Base-by-base conservation (phyloP, 1,140 invertebrate genomes). In the Neodiprion pinetum region DNA sequence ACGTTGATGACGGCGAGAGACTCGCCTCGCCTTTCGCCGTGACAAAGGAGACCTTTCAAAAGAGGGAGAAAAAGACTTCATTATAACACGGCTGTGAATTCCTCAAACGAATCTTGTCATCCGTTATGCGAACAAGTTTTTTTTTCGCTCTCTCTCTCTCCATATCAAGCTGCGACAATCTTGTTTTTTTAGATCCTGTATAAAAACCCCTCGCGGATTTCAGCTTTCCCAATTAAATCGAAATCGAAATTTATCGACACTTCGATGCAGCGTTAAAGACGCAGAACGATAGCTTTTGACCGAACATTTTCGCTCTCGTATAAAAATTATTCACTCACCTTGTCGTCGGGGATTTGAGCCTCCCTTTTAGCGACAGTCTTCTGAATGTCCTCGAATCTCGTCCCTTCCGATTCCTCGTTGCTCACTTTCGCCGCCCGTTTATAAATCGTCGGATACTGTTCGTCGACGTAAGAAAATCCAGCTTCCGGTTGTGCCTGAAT, bases 391-490 rank as follows among this genome's bases (percentile, higher is more conserved):
- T 40, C 28, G 5, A 40, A 40, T 3, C 5, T 40, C 28, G 28
- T 40, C 5, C 28, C 28, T 40, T 40, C 28, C 28, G 28, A 40
- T 40, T 40, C 28, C 28, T 61, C 53, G 53, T 61, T 61, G 53
- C 11, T 61, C 28, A 40, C 28, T 40, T 40, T 40, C 1, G 28
- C 28, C 11, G 11, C 53, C 4, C 53, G 53, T 61, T 61, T 61
- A 17, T 61, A 61, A 14, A 61, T 61, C 53, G 53, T 61, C 53
- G 53, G 53, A 61, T 7, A 61, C 53, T 61, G 53, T 14, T 61
- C n/a, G 11, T 0, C 53, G n/a, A 83, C 47, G 66, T 81, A 83
- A 14, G 81, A 79, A 67, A 80, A 85, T 0, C 79, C 80, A 53
- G 82, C 80, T 0, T 75, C 72, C 1, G 79, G 78, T 12, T 69